Evolutionary conservation across 2,888 invertebrate genomes (phyloP).

Genomic region (Arenicola marina): DNA sequence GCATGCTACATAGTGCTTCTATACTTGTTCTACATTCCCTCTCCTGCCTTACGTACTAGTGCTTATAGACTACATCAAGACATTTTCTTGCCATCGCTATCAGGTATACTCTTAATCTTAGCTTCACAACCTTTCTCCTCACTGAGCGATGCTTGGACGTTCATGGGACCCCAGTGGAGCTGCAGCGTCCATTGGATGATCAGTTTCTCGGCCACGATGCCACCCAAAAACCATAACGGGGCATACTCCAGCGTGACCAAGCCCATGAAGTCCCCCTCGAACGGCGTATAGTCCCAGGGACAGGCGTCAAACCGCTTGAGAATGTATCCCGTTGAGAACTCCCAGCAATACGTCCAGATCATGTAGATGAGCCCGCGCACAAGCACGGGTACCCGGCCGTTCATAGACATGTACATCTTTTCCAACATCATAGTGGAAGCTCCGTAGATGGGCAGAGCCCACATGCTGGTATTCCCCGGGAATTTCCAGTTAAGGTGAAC

Average conservation of each 20-base stretch:
- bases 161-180: constrained; percentile 5
- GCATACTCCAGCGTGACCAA: constrained; percentile 65
- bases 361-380: constrained; percentile 60
- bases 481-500: constrained; percentile 57
- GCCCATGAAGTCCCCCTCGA: constrained; percentile 63
- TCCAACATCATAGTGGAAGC: constrained; percentile 62
- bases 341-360: constrained; percentile 63
- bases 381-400: constrained; percentile 51
- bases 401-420: constrained; percentile 48
- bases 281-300: constrained; percentile 65
- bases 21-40: no score
- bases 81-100: no score
- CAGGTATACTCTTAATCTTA: no score
- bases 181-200: neutral
- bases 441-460: constrained; percentile 65
- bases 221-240: constrained; percentile 63
- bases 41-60: no score
- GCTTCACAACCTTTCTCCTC: no score
- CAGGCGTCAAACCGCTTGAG: constrained; percentile 63
- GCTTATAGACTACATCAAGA: no score
- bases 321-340: constrained; percentile 63
- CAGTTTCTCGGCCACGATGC: constrained; percentile 44
- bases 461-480: constrained; percentile 64
- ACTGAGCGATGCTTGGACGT: no score
- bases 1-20: no score